Evolutionary conservation across 2,113 vertebrate species (phyloP).

Genomic region (Nyctibius bracteatus): DNA sequence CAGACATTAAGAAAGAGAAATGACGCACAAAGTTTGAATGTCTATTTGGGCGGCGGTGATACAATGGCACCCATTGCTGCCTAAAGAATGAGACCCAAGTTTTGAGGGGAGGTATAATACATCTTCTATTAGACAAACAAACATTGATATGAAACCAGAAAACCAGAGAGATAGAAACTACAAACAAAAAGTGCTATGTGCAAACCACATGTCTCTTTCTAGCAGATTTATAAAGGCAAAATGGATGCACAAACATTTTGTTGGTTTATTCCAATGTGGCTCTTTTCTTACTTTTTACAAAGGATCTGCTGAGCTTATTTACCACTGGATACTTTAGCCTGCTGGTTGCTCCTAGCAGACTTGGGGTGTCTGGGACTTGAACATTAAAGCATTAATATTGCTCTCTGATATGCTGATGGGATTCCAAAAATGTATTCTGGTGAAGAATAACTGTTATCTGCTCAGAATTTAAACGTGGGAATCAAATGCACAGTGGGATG

Average conservation of each 20-base stretch:
- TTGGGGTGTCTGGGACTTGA: neutral
- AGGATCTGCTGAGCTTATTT: neutral
- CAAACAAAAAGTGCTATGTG: neutral
- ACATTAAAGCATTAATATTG: slow-evolving; percentile 8
- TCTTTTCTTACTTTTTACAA: neutral
- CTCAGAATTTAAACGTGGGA: neutral
- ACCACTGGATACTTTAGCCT: neutral
- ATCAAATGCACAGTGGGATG: neutral
- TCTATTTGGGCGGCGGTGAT: neutral
- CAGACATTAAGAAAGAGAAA: neutral
- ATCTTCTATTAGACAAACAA: neutral
- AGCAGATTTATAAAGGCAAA: neutral
- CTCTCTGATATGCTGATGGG: neutral
- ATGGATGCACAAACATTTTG: neutral
- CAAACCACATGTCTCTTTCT: neutral
- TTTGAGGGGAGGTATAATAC: neutral
- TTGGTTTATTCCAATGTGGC: neutral
- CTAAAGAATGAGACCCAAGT: neutral
- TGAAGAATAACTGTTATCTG: neutral
- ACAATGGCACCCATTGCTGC: neutral
- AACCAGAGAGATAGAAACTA: neutral
- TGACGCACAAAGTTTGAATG: neutral
- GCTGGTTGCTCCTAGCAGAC: neutral
- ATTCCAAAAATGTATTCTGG: neutral
- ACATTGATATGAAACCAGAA: neutral